These are phyloP conservation scores for Lasaia peninsularis DNA, from an alignment of 1,140 invertebrate genomes.

Conservation along the genomic window DNA sequence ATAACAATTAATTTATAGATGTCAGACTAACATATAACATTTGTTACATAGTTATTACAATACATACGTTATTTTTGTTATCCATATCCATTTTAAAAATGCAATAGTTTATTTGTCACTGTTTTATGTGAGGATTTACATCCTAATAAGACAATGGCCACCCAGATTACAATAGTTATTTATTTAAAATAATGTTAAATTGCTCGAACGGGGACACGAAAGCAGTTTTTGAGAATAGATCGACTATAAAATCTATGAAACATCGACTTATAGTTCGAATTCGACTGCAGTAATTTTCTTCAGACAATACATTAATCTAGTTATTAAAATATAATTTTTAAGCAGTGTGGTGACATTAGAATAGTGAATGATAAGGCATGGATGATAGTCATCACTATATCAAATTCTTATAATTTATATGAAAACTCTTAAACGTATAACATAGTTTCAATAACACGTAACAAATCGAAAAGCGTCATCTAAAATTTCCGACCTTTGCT, in stretches of 20 bases:
- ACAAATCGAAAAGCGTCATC: too few species aligned
- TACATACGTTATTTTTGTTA: constrained; percentile 73
- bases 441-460: too few species aligned
- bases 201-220: constrained; percentile 51
- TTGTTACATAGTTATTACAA: constrained; percentile 72
- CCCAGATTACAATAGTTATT: constrained; percentile 67
- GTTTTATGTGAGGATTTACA: constrained; percentile 33
- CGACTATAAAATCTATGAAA: constrained; percentile 33
- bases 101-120: constrained; percentile 57
- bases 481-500: too few species aligned
- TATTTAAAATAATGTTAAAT: constrained; percentile 64
- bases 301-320: constrained; percentile 32
- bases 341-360: neutral
- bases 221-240: constrained; percentile 58
- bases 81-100: constrained; percentile 70
- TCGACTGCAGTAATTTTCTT: constrained; percentile 29
- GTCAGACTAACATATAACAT: constrained; percentile 60
- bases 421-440: too few species aligned
- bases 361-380: neutral
- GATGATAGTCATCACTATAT: neutral
- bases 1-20: constrained; percentile 66
- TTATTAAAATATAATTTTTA: constrained; percentile 34
- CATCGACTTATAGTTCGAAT: constrained; percentile 36
- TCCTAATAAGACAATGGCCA: constrained; percentile 31
- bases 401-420: too few species aligned